These are phyloP conservation scores for Plecotus auritus DNA, from an alignment of 2,113 vertebrate genomes.

Conservation along the genomic window DNA sequence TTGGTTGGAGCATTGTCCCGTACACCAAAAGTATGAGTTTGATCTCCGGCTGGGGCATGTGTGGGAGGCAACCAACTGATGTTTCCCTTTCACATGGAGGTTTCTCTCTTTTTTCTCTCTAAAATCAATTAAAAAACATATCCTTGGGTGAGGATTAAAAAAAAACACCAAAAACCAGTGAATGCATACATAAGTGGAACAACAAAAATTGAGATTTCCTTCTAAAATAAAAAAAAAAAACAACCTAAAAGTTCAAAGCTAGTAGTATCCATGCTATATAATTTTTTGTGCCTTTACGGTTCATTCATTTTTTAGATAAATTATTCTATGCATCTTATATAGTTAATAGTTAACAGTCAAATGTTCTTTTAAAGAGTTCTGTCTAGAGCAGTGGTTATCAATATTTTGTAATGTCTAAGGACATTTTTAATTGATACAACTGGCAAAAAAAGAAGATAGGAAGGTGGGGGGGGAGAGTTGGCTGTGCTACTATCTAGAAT, in stretches of 20 bases:
- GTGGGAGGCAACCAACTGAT: neutral
- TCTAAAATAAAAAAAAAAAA: neutral
- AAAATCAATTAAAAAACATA: neutral
- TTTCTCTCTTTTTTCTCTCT: too few species aligned
- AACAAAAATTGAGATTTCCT: neutral
- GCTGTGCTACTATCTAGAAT: neutral
- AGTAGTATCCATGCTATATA: neutral
- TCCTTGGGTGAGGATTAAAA: neutral
- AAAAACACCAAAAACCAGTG: neutral
- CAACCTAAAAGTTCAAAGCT: neutral
- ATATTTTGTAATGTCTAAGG: neutral
- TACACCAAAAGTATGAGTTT: neutral
- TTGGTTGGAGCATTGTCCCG: neutral
- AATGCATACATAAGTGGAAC: neutral
- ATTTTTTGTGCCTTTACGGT: neutral
- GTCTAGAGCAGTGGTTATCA: neutral
- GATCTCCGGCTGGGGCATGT: neutral
- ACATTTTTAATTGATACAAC: neutral
- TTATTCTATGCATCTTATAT: neutral
- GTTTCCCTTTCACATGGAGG: neutral
- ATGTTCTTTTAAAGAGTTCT: neutral
- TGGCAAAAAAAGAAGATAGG: neutral
- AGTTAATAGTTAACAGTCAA: neutral
- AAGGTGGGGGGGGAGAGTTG: neutral
- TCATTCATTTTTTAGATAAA: conserved; percentile 23